Evolutionary conservation across 2,888 invertebrate genomes (phyloP).

Genomic region (Ichneumoninae sp.): DNA sequence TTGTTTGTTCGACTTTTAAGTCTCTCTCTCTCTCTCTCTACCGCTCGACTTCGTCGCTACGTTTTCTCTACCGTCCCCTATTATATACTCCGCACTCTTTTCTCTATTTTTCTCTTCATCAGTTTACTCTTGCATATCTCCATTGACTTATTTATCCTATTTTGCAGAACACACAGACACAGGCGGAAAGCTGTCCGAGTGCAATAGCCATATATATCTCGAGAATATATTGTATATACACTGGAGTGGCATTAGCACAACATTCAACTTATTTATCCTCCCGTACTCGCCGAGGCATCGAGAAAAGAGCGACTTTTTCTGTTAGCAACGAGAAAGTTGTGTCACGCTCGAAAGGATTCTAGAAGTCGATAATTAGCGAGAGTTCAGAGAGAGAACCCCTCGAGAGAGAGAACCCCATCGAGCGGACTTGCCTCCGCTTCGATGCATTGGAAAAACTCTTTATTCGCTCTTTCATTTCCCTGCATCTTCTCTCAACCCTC

Average conservation of each 20-base stretch:
- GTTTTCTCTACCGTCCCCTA: constrained; percentile 37
- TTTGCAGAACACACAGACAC: constrained; percentile 9
- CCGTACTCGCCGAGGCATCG: constrained; percentile 13
- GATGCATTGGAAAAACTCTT: constrained; percentile 49
- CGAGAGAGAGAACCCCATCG: too few species aligned
- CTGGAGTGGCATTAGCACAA: constrained; percentile 26
- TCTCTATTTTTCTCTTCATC: constrained; percentile 20
- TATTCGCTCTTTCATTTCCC: constrained; percentile 46
- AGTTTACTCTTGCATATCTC: not conserved
- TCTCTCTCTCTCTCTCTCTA: not conserved
- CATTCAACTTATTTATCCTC: constrained; percentile 43
- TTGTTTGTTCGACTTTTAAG: constrained; percentile 50
- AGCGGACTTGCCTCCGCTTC: constrained; percentile 21
- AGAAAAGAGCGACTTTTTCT: constrained; percentile 28
- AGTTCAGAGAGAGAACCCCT: constrained; percentile 17
- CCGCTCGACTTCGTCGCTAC: constrained; percentile 45
- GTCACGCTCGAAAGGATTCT: constrained; percentile 54
- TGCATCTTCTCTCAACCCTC: constrained; percentile 14
- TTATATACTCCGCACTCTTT: constrained; percentile 15
- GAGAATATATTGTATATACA: not conserved
- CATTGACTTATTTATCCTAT: constrained; percentile 25
- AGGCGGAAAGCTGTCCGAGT: not conserved
- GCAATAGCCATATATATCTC: not conserved
- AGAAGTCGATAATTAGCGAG: constrained; percentile 60
- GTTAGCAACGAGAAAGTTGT: not conserved